Percentiles rank a stretch among this genome's conserved stretches.
Conservation (phyloP, 2,113 vertebrate species). For the Prinia subflava region DNA sequence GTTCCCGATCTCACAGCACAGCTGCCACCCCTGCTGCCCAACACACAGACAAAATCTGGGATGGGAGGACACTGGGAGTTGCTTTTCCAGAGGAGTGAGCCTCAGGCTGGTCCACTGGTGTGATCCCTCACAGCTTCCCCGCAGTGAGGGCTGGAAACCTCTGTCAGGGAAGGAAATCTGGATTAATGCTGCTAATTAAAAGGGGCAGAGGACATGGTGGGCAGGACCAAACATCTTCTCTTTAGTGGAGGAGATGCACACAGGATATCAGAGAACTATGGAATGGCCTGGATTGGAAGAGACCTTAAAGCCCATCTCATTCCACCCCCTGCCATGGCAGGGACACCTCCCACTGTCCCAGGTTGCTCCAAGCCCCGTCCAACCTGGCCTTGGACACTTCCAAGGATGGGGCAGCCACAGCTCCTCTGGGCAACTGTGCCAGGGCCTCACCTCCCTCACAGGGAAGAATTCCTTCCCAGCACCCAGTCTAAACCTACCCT, state of each 20-base stretch:
- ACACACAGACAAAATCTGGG: neutral
- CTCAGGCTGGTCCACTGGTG: neutral
- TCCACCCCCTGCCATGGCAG: neutral
- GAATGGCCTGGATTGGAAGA: neutral
- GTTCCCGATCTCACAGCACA: neutral
- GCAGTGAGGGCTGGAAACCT: neutral
- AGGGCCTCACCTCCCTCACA: fast-evolving
- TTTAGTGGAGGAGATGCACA: neutral
- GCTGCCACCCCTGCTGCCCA: neutral
- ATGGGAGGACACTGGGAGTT: neutral
- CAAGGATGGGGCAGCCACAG: neutral
- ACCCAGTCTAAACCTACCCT: neutral
- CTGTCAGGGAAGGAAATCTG: neutral
- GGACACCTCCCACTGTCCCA: neutral
- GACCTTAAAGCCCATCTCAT: neutral
- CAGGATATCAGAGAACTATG: neutral
- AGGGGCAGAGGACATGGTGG: neutral
- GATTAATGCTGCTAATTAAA: neutral
- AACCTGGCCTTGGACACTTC: fast-evolving
- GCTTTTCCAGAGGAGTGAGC: neutral
- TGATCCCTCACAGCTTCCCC: neutral
- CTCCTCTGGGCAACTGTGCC: neutral
- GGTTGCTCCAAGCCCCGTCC: fast-evolving
- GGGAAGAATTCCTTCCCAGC: neutral
- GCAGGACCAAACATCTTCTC: neutral